Conservation (phyloP, 1,140 invertebrate genomes). For the Zaprionus ghesquierei region DNA sequence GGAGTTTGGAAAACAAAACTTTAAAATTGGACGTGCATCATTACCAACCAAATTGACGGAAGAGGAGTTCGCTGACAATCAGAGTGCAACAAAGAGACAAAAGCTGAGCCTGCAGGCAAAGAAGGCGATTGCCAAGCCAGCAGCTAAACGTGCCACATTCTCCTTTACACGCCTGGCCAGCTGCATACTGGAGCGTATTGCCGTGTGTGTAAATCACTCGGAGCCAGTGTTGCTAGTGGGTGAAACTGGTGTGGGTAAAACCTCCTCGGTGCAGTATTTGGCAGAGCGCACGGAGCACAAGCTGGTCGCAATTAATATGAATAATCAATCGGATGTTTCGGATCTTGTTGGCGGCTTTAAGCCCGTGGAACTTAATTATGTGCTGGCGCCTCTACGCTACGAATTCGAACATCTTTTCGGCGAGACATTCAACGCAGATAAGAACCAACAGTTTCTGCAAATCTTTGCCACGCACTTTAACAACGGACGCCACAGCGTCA, state of each 20-base stretch:
- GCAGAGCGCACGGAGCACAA: slow-evolving; percentile 92
- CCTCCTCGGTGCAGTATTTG: slow-evolving; percentile 96
- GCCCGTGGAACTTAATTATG: slow-evolving; percentile 94
- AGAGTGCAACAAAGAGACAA: slow-evolving; percentile 47
- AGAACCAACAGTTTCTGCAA: slow-evolving; percentile 93
- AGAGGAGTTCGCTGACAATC: slow-evolving; percentile 9
- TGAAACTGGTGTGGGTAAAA: slow-evolving; percentile 99
- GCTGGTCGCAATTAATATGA: slow-evolving; percentile 99
- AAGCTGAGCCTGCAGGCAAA: slow-evolving; percentile 45
- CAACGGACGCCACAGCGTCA: slow-evolving; percentile 88
- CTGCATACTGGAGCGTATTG: slow-evolving; percentile 93
- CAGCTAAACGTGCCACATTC: slow-evolving; percentile 85
- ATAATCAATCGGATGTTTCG: slow-evolving; percentile 98
- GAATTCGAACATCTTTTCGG: slow-evolving; percentile 94
- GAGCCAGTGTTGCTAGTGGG: slow-evolving; percentile 98
- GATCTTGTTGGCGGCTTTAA: slow-evolving; percentile 99
- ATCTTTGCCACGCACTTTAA: slow-evolving; percentile 91
- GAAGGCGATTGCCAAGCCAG: slow-evolving; percentile 23
- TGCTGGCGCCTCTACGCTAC: slow-evolving; percentile 90
- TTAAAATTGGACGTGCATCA: slow-evolving; percentile 85
- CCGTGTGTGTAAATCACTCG: slow-evolving; percentile 90
- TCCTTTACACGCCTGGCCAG: slow-evolving; percentile 91
- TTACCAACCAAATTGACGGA: slow-evolving; percentile 78
- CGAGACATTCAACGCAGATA: slow-evolving; percentile 89
- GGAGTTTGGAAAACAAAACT: slow-evolving; percentile 70